These are phyloP conservation scores for Trichoplax adhaerens DNA, from an alignment of 37 sponge, comb jelly and placozoan species.

Conservation along the genomic window DNA sequence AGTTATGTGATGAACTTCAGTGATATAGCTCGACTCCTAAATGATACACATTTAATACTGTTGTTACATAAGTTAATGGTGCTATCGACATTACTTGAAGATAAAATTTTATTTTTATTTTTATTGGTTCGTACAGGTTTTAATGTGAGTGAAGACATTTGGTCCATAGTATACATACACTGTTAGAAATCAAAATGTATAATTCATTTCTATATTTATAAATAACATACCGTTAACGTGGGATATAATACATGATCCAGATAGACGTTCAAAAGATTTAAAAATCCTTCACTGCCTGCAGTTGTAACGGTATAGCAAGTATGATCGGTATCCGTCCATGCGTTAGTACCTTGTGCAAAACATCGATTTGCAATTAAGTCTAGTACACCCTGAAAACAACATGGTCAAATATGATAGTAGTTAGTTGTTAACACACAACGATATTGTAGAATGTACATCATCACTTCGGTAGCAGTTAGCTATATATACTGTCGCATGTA, in stretches of 20 bases:
- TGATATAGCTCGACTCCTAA: slow-evolving; percentile 64
- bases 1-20: slow-evolving; percentile 92
- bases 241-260: slow-evolving; percentile 97
- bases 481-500: no score
- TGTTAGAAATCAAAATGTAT: no score
- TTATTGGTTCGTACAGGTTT: no score
- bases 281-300: slow-evolving; percentile 86
- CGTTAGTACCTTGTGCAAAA: slow-evolving; percentile 88
- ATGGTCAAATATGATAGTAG: background rate
- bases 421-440: background rate
- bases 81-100: no score
- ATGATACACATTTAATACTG: no score
- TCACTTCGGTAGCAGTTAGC: no score
- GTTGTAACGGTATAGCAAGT: slow-evolving; percentile 87
- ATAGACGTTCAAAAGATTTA: slow-evolving; percentile 74
- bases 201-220: no score
- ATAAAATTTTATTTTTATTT: no score
- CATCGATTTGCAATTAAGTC: slow-evolving; percentile 82
- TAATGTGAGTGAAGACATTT: no score
- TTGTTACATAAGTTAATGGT: no score
- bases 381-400: slow-evolving; percentile 55
- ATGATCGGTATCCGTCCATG: slow-evolving; percentile 95
- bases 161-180: no score
- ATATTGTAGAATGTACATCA: no score
- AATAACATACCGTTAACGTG: slow-evolving; percentile 39